Percentiles rank a stretch among this genome's conserved stretches.
Evolutionary conservation across 2,888 invertebrate species (phyloP).

Genomic region (Platycheirus albimanus): DNA sequence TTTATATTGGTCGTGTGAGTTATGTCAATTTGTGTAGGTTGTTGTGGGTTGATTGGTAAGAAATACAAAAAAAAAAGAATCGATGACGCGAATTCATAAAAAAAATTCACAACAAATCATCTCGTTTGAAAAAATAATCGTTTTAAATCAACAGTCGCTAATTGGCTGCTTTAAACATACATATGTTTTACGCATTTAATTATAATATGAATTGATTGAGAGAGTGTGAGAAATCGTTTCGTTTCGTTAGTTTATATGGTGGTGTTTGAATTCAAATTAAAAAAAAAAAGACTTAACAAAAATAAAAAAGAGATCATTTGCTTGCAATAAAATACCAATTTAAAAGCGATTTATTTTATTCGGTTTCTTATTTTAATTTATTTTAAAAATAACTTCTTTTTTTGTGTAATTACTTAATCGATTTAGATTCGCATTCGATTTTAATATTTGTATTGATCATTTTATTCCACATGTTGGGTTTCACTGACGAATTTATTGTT

Average conservation of each 20-base stretch:
- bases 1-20: slow-evolving; percentile 24
- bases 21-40: slow-evolving; percentile 3
- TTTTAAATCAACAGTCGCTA: slow-evolving; percentile 49
- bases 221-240: neutral
- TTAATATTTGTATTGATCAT: no score
- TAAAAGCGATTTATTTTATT: slow-evolving; percentile 29
- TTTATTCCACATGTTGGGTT: no score
- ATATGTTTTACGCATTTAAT: slow-evolving; percentile 40
- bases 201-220: neutral
- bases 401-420: no score
- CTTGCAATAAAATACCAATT: neutral
- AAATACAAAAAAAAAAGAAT: slow-evolving; percentile 20
- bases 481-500: no score
- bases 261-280: slow-evolving; percentile 3
- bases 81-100: neutral
- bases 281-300: neutral
- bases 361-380: slow-evolving; percentile 10
- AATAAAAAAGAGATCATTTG: slow-evolving; percentile 4
- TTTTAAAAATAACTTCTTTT: no score
- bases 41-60: neutral
- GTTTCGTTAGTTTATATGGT: neutral
- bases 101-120: neutral
- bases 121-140: slow-evolving; percentile 58
- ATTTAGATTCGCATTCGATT: no score
- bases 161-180: slow-evolving; percentile 39